Evolutionary conservation across 2,888 invertebrate species (phyloP), one percentile per base, ranked within the genome.

Genomic region (Terebella lapidaria): DNA sequence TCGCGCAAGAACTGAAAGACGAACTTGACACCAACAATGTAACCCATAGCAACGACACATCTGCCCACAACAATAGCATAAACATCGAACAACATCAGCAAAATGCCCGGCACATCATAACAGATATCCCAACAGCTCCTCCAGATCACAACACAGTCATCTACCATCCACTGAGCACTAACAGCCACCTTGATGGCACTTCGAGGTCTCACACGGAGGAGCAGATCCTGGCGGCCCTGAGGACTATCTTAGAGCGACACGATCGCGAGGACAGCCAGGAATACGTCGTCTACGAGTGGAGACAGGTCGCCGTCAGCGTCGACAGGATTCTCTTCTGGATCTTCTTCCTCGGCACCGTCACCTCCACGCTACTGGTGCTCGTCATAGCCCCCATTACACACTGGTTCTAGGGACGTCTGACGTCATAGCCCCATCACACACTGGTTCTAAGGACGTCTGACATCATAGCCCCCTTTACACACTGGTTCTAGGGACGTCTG

Each of bases 301-400:
- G 84, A 29, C 79, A 81, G 52, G 78, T 85, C 25, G 85, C 85
- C 2, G 80, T 83, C 64, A 79, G 80, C 49, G 80, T 85, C 26
- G 85, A 85, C 70, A 72, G 83, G 51, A 76, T 84, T 54, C 76
- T 85, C 26, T 85, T 85, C 74, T 84, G 84, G 81, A 76, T 85
- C 45, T 84, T 85, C 71, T 77, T 84, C 22, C 60, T 81, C 20
- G 81, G 82, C 25, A 84, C 84, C 1, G 69, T 81, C n/a, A 69
- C 78, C 42, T 83, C 84, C 30, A 83, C 84, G 1, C 65, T 82
- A 30, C 74, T 81, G 10, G 80, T 85, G 56, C 74, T 85, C 3
- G 78, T 85, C 28, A 76, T 84, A 57, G 79, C 83, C 10, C 85
- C 85, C 3, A 65, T 74, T 27, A 65, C 66, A 4, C 65, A 67